A percentile compares a stretch with the other conserved stretches of the same genome.
phyloP scores from a whole-genome alignment of 2,888 invertebrate species.

The Coelinius sp. region DNA sequence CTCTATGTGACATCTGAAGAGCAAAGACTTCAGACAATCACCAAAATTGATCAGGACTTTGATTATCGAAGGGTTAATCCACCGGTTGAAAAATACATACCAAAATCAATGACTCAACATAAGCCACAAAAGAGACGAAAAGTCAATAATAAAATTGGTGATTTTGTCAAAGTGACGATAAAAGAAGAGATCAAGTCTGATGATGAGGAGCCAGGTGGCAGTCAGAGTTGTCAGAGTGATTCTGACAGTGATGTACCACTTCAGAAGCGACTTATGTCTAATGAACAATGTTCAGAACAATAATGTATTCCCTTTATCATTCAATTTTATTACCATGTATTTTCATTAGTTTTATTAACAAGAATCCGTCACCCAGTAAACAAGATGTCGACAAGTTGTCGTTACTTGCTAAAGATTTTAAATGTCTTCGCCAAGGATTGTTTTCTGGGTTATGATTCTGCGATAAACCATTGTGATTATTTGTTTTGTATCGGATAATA shows the following conservation, averaged over 20 bases:
- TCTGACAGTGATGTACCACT: slow-evolving; percentile 63
- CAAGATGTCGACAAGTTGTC: too few species aligned
- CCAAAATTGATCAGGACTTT: slow-evolving; percentile 73
- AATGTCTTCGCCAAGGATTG: too few species aligned
- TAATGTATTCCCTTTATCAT: not conserved
- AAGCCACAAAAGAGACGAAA: slow-evolving; percentile 13
- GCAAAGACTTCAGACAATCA: slow-evolving; percentile 71
- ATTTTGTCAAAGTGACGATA: slow-evolving; percentile 11
- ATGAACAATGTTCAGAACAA: slow-evolving; percentile 50
- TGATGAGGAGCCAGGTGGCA: slow-evolving; percentile 11
- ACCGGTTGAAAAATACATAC: slow-evolving; percentile 59
- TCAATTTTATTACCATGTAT: too few species aligned
- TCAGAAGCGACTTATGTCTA: slow-evolving; percentile 52
- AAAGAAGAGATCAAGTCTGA: slow-evolving; percentile 40
- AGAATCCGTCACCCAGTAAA: too few species aligned
- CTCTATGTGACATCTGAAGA: slow-evolving; percentile 76
- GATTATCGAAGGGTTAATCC: slow-evolving; percentile 71
- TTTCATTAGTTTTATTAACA: too few species aligned
- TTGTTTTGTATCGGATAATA: not conserved
- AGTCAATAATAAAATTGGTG: not conserved
- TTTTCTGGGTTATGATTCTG: not conserved
- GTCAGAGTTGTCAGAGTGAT: slow-evolving; percentile 54
- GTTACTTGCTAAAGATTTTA: too few species aligned
- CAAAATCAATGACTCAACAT: slow-evolving; percentile 46
- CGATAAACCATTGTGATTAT: not conserved